A percentile compares a stretch with the other conserved stretches of the same genome.
Evolutionary conservation across 2,797 vertebrate genomes (phyloP).

Genomic region (Halcyon chelicuti): DNA sequence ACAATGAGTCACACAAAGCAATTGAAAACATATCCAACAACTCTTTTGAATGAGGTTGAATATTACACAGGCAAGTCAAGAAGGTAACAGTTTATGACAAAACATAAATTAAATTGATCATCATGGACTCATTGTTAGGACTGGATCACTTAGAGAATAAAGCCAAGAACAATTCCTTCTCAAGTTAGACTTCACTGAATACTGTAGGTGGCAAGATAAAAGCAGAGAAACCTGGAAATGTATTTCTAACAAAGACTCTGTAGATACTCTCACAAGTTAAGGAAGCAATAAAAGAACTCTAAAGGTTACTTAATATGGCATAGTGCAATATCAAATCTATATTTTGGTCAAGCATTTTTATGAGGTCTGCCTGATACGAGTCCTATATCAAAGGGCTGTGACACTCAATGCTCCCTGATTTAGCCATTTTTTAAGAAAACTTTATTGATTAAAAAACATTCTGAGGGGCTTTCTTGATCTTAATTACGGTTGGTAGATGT

Average conservation of each 20-base stretch:
- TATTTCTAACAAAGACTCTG: not conserved
- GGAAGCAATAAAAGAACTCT: not conserved
- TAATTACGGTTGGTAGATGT: not conserved
- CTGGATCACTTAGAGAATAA: conserved; percentile 49
- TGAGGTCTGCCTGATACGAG: not conserved
- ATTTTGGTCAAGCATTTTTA: not conserved
- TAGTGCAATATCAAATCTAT: not conserved
- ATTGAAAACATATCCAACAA: conserved; percentile 55
- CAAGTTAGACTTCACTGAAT: conserved; percentile 16
- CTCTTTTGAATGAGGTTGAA: conserved; percentile 40
- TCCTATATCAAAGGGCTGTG: not conserved
- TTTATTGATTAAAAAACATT: not conserved
- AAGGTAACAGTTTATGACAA: conserved; percentile 63
- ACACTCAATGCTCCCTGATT: not conserved
- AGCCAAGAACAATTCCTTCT: conserved; percentile 23
- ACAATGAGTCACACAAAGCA: conserved; percentile 60
- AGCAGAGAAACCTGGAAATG: conserved; percentile 28
- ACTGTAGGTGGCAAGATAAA: conserved; percentile 32
- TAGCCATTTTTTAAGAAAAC: not conserved
- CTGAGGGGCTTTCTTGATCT: not conserved
- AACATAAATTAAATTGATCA: conserved; percentile 64
- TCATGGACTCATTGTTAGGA: conserved; percentile 62
- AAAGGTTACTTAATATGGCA: not conserved
- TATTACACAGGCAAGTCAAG: conserved; percentile 46
- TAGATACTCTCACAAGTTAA: conserved; percentile 20